phyloP scores from a whole-genome alignment of 2,113 vertebrate genomes.

The Indri indri region DNA sequence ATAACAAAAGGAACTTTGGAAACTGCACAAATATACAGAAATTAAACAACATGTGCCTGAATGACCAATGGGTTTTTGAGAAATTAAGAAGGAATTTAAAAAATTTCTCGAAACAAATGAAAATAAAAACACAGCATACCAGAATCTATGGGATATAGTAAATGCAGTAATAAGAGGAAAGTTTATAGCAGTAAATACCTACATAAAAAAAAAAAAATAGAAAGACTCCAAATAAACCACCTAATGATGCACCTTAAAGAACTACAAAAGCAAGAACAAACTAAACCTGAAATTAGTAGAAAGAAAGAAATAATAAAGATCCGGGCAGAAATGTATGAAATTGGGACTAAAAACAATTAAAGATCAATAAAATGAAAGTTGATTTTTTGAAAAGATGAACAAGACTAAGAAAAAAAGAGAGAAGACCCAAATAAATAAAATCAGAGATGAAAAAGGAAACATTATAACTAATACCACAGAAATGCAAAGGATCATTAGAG shows the following conservation, averaged over 20 bases:
- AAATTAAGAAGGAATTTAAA: background rate
- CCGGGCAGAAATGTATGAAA: background rate
- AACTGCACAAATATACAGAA: background rate
- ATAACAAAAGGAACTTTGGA: background rate
- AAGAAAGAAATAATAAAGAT: background rate
- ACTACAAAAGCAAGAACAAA: background rate
- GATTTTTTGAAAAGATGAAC: background rate
- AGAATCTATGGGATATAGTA: background rate
- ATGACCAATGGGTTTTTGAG: background rate
- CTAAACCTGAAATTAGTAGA: background rate
- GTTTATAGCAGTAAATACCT: background rate
- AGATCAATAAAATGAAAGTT: background rate
- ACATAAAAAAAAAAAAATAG: background rate
- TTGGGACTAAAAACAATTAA: background rate
- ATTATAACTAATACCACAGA: background rate
- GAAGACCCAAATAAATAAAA: background rate
- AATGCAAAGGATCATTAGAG: background rate
- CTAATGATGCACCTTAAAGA: background rate
- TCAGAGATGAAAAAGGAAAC: background rate
- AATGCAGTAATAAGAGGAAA: background rate
- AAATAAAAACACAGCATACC: background rate
- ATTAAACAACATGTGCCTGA: background rate
- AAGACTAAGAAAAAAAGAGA: background rate
- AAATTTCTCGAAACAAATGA: background rate
- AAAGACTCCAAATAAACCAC: background rate